Percentiles rank a stretch among this genome's conserved stretches.
Conservation (phyloP, 2,113 vertebrate species). For the Charina bottae region DNA sequence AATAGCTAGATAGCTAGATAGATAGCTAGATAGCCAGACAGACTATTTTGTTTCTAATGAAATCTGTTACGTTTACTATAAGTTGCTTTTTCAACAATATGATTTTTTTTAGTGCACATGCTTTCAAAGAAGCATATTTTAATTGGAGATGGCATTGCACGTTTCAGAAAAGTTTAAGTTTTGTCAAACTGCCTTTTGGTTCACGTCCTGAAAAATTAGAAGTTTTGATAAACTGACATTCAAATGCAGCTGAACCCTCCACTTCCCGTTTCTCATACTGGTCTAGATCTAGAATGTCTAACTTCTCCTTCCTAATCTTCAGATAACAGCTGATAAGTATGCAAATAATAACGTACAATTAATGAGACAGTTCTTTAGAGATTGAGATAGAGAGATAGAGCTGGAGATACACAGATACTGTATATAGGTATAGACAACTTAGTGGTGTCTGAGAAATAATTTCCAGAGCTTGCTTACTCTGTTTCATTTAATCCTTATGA, state of each 20-base stretch:
- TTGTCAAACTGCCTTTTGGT: background rate
- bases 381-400: background rate
- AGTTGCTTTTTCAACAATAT: background rate
- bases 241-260: background rate
- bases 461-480: background rate
- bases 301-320: background rate
- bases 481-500: background rate
- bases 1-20: background rate
- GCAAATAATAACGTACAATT: background rate
- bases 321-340: background rate
- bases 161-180: background rate
- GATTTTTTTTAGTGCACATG: background rate
- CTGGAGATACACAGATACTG: background rate
- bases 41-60: background rate
- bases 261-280: background rate
- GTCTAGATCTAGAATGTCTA: background rate
- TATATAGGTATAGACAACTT: background rate
- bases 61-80: background rate
- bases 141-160: background rate
- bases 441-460: background rate
- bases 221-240: too few species aligned
- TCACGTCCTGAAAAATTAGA: too few species aligned
- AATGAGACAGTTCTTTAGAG: background rate
- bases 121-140: background rate
- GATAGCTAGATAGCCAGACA: too few species aligned